Evolutionary conservation across 2,797 vertebrate genomes (phyloP), one percentile per base, ranked within the genome.

Genomic region (Cossypha heuglini): DNA sequence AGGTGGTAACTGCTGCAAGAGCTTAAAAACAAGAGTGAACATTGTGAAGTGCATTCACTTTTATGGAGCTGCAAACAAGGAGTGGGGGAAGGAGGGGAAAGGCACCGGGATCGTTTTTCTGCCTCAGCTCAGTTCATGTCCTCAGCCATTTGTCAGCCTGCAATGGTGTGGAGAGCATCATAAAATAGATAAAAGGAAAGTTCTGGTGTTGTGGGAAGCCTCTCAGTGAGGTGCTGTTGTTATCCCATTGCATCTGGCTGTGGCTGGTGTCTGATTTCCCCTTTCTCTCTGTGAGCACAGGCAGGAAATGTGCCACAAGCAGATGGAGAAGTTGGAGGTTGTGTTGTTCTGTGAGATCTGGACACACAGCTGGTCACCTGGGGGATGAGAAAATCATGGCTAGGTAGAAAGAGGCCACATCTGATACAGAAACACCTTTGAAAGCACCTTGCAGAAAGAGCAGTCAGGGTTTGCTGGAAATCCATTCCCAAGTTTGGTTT

Each of bases 91-190:
- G 66, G 42, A 88, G 26, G 20, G 58, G 46, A 83, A 74, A 69
- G 15, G 9, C 55, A 11, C 11, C 0, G 0, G 12, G 21, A 5
- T 35, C 0, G 0, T 91, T 93, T 55, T 19, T 66, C 74, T 84
- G 1, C 46, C 35, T 71, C 4, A 1, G 31, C n/a, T 84, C 63
- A 45, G 11, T 76, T 85, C 43, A 15, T 21, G 37, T 76, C 45
- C 84, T 88, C 71, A 35, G 63, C 33, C 14, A 1, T 42, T 43
- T 69, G 64, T 45, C 73, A 77, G 16, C 43, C 51, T 69, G 20
- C 21, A 51, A 0, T 0, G 11, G 16, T 46, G 37, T 16, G n/a
- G 79, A 63, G 15, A 31, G 17, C 26, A 38, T 38, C 12, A 25
- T 10, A 59, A 82, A 54, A 87, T 59, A 19, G 48, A 20, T 16